Evolutionary conservation across 2,888 invertebrate genomes (phyloP), one percentile per base, ranked within the genome.

Genomic region (Amitus sp.): DNA sequence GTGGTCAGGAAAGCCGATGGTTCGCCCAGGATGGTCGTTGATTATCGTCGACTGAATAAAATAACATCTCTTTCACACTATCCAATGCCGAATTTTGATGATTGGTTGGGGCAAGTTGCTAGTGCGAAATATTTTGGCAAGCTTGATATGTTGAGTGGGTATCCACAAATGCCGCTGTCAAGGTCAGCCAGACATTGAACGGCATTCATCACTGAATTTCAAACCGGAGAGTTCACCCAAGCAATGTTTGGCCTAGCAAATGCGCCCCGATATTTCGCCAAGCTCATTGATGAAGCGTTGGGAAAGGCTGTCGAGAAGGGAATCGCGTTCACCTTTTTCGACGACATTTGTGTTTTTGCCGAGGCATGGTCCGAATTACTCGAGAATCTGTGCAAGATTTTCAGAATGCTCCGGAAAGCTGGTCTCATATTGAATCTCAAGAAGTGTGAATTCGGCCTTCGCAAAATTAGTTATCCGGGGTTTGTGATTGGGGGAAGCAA

Each of bases 11-110:
- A 73, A 56, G 49, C 59, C 46, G 58, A 62, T 7, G 68, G 66
- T 10, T 61, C 68, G 33, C 20, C 59, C 6, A 37, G 71, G 15
- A 47, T 72, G 39, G 66, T 67, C 17, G 40, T 75, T 1, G 73
- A 73, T 59, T 79, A 69, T 23, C 54, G 76, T 1, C n/a, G 19
- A n/a, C 33, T 80, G 2, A 80, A 81, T 59, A 43, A 53, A 2
- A 59, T 66, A 0, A 80, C 77, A 0, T 62, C 15, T 18, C 19
- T 9, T 5, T 23, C 23, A 23, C n/a, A 23, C 7, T 7, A 23
- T 23, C 7, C 23, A 23, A 7, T 23, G 7, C 23, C 23, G 7
- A 23, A 23, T 23, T 74, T 82, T 2, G 74, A 79, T 23, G 80
- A 82, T 17, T 60, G 78, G 47, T 15, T 78, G 4, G 73, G 74